Conservation (phyloP, 2,888 invertebrate genomes). For the Lithophane ornitopus region DNA sequence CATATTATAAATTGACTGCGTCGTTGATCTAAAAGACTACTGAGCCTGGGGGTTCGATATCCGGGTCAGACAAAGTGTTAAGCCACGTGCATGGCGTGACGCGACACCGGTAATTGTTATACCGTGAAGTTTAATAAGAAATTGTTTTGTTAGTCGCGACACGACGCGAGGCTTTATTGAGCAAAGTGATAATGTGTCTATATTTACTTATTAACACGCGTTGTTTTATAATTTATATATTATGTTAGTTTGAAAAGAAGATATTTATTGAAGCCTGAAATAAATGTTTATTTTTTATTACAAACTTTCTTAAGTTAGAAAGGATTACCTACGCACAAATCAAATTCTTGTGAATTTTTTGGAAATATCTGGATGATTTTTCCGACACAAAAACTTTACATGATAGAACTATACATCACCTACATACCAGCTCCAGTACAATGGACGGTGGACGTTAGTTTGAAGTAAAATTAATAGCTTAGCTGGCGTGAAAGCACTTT, state of each 20-base stretch:
- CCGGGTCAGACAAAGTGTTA: neutral
- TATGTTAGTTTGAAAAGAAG: too few relatives aligned
- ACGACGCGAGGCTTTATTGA: too few relatives aligned
- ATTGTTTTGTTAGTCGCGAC: too few relatives aligned
- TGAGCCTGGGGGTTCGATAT: neutral
- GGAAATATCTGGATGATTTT: neutral
- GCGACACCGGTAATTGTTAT: too few relatives aligned
- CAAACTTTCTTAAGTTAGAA: neutral
- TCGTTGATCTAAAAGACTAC: neutral
- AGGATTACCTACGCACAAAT: neutral
- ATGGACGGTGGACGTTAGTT: slow-evolving; percentile 53
- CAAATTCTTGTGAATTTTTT: neutral
- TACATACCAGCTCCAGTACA: slow-evolving; percentile 29
- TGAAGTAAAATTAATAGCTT: slow-evolving; percentile 73
- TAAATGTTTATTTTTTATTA: too few relatives aligned
- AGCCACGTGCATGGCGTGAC: too few relatives aligned
- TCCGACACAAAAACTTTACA: neutral
- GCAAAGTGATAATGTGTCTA: neutral
- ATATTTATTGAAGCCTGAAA: too few relatives aligned
- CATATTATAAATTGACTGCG: too few relatives aligned
- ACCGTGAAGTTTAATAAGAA: too few relatives aligned
- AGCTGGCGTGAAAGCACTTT: slow-evolving; percentile 68
- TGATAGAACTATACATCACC: slow-evolving; percentile 17
- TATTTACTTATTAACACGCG: too few relatives aligned
- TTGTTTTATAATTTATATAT: too few relatives aligned